Percentiles rank a stretch among this genome's conserved stretches.
Conservation (phyloP, 1,140 invertebrate genomes). For the Tribolium madens region DNA sequence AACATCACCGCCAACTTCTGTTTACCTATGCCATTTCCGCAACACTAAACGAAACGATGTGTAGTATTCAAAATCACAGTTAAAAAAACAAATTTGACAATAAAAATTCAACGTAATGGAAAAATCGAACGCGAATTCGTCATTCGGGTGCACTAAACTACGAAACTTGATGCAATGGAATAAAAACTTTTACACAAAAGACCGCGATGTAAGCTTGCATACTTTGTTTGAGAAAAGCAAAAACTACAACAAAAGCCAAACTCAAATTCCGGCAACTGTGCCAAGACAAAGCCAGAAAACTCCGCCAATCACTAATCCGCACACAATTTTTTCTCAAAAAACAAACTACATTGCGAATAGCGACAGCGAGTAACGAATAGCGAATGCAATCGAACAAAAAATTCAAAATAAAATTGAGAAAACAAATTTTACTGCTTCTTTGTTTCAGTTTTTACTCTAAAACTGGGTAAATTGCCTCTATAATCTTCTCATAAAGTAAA, state of each 20-base stretch:
- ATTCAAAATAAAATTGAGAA: too few relatives aligned
- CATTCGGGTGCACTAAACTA: constrained; percentile 1
- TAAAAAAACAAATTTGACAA: background rate
- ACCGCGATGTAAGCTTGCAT: background rate
- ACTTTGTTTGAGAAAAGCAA: background rate
- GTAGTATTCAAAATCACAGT: background rate
- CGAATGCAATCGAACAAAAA: too few relatives aligned
- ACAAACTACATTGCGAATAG: too few relatives aligned
- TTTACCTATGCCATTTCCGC: constrained; percentile 44
- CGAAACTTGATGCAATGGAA: background rate
- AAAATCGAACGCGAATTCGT: constrained; percentile 6
- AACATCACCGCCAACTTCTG: constrained; percentile 33
- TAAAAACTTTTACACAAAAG: background rate
- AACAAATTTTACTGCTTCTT: too few relatives aligned
- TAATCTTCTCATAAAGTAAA: too few relatives aligned
- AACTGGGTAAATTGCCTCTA: too few relatives aligned
- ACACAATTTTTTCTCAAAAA: too few relatives aligned
- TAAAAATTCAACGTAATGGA: constrained; percentile 6
- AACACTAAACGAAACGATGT: background rate
- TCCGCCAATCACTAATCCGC: background rate
- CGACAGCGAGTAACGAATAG: too few relatives aligned
- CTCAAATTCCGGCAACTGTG: background rate
- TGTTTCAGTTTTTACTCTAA: too few relatives aligned
- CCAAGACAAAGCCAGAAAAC: background rate
- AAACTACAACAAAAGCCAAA: background rate